Conservation (phyloP, 1,140 invertebrate genomes). For the Bombus difficillimus region DNA sequence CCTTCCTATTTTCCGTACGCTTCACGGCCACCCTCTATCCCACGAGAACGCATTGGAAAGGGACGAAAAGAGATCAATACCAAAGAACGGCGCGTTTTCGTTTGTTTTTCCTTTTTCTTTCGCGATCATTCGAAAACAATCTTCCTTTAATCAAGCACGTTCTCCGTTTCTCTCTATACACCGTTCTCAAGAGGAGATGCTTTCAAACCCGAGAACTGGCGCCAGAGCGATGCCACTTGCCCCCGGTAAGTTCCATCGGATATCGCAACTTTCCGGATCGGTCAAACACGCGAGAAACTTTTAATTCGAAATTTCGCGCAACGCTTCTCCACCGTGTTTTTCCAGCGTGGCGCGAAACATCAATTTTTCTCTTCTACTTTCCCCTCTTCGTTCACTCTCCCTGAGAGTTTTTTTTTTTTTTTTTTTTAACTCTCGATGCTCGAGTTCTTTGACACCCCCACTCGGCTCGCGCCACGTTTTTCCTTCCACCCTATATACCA, state of each 20-base stretch:
- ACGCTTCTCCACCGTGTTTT: neutral
- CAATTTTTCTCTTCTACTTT: slow-evolving; percentile 8
- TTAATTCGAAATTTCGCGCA: too few species aligned
- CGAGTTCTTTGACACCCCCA: slow-evolving; percentile 26
- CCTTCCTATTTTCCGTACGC: neutral
- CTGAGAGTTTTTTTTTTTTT: neutral
- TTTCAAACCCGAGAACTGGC: neutral
- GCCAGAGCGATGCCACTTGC: neutral
- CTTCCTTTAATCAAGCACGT: neutral
- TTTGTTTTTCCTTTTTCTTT: neutral
- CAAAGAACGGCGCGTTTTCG: slow-evolving; percentile 2
- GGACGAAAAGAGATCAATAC: slow-evolving; percentile 27
- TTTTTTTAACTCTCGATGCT: slow-evolving; percentile 8
- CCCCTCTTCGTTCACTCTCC: neutral
- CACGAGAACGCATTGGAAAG: neutral
- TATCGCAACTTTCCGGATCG: neutral
- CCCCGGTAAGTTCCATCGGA: neutral
- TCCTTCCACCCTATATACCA: slow-evolving; percentile 42
- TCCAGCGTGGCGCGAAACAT: neutral
- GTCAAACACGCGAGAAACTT: too few species aligned
- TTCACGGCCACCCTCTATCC: neutral
- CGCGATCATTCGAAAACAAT: neutral
- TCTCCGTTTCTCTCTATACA: neutral
- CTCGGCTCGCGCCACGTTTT: slow-evolving; percentile 1
- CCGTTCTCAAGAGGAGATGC: too few species aligned